These are phyloP conservation scores for Clunio marinus DNA, from an alignment of 2,888 invertebrate genomes.

Conservation along the genomic window DNA sequence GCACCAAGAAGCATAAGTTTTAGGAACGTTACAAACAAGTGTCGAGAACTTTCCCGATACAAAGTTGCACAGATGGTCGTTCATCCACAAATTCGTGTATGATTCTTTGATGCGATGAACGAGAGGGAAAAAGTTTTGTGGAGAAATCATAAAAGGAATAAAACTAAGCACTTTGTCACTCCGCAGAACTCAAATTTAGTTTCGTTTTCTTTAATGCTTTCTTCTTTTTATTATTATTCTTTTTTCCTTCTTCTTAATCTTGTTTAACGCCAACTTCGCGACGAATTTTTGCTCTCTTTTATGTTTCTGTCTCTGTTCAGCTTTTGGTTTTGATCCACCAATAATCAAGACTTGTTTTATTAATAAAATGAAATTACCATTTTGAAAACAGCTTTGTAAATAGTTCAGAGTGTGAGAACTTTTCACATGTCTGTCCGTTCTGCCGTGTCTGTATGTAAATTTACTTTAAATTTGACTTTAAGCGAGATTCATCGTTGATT, in stretches of 20 bases:
- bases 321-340: too few species aligned
- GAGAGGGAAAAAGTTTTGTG: neutral
- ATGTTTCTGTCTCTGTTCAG: too few species aligned
- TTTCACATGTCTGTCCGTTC: constrained; percentile 30
- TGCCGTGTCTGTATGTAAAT: constrained; percentile 22
- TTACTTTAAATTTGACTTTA: too few species aligned
- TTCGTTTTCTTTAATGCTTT: too few species aligned
- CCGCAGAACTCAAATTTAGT: neutral
- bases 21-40: too few species aligned
- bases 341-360: constrained; percentile 8
- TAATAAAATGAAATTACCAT: constrained; percentile 21
- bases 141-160: neutral
- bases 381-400: neutral
- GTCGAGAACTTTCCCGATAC: too few species aligned
- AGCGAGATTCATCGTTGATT: constrained; percentile 15
- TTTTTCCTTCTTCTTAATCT: neutral
- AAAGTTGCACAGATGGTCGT: neutral
- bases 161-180: constrained; percentile 15
- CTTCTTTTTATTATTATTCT: neutral
- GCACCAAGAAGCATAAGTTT: too few species aligned
- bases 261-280: neutral
- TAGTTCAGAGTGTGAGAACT: constrained; percentile 14
- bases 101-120: neutral
- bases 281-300: neutral
- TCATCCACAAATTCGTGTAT: neutral